A percentile compares a stretch with the other conserved stretches of the same genome.
These are phyloP conservation scores for Aurelia coerulea DNA, from an alignment of 30 jellyfish, hydroid and myxozoan species.

Conservation along the genomic window DNA sequence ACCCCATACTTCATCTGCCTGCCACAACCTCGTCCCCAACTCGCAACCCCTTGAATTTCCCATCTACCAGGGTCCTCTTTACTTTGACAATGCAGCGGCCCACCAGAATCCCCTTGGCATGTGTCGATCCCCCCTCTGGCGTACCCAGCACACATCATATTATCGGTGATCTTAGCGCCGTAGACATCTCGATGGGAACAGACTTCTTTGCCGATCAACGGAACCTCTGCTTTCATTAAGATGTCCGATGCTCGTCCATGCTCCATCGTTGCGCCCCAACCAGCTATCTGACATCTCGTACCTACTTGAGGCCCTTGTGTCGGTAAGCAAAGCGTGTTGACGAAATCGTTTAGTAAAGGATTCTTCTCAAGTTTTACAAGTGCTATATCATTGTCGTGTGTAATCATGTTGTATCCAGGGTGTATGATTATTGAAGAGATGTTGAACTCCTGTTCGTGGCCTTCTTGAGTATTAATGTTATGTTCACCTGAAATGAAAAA, in stretches of 20 bases:
- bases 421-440: slow-evolving; percentile 52
- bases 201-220: slow-evolving; percentile 31
- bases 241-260: slow-evolving; percentile 56
- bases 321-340: slow-evolving; percentile 81
- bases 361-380: slow-evolving; percentile 38
- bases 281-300: slow-evolving; percentile 72
- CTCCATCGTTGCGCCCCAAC: slow-evolving; percentile 91
- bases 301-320: slow-evolving; percentile 33
- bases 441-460: slow-evolving; percentile 66
- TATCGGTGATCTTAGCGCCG: slow-evolving; percentile 68
- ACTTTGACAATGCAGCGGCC: slow-evolving; percentile 83
- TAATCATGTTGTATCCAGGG: slow-evolving; percentile 57
- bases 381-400: slow-evolving; percentile 88
- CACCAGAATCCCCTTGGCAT: slow-evolving; percentile 95
- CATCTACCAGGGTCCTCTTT: slow-evolving; percentile 32
- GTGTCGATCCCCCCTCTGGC: slow-evolving; percentile 74
- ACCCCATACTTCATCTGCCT: slow-evolving; percentile 86
- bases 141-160: slow-evolving; percentile 96
- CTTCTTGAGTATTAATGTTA: slow-evolving; percentile 20
- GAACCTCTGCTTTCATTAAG: slow-evolving; percentile 79
- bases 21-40: slow-evolving; percentile 98
- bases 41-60: slow-evolving; percentile 84
- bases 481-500: slow-evolving; percentile 31
- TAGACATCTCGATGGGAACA: slow-evolving; percentile 69
- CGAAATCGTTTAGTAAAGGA: slow-evolving; percentile 49